Percentiles rank a stretch among this genome's conserved stretches.
Evolutionary conservation across 1,140 invertebrate species (phyloP).

Genomic region (Zaprionus nigranus): DNA sequence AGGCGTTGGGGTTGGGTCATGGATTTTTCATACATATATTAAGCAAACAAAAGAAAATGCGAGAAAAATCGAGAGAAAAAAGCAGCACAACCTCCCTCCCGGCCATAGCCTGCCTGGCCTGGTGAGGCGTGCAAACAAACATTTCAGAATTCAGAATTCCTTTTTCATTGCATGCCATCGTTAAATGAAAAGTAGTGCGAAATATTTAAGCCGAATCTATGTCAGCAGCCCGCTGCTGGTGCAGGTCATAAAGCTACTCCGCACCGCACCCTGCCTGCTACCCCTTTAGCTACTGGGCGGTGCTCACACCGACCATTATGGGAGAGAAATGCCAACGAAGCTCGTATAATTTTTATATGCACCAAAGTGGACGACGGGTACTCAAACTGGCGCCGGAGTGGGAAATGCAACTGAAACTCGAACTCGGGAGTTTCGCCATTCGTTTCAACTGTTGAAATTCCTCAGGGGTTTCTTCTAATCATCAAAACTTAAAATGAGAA

Average conservation of each 20-base stretch:
- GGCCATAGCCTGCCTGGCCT: not conserved
- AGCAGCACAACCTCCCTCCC: not conserved
- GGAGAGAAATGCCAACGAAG: slow-evolving; percentile 17
- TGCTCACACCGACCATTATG: no score
- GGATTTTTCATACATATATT: slow-evolving; percentile 48
- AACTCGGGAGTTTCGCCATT: not conserved
- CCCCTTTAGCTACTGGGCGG: no score
- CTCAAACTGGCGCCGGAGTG: not conserved
- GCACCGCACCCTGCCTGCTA: not conserved
- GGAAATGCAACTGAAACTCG: not conserved
- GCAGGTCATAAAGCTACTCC: slow-evolving; percentile 27
- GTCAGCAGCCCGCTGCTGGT: slow-evolving; percentile 48
- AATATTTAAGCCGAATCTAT: slow-evolving; percentile 74
- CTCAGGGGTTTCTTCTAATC: not conserved
- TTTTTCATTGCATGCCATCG: slow-evolving; percentile 69
- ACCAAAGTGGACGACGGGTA: not conserved
- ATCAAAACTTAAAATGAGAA: not conserved
- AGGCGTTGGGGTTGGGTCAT: slow-evolving; percentile 15
- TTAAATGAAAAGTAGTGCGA: slow-evolving; percentile 73
- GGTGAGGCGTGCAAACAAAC: slow-evolving; percentile 35
- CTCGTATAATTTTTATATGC: slow-evolving; percentile 41
- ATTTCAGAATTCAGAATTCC: slow-evolving; percentile 53
- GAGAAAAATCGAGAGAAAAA: slow-evolving; percentile 32
- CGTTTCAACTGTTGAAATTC: not conserved
- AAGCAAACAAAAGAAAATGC: slow-evolving; percentile 63